Percentiles rank a stretch among this genome's conserved stretches.
These are phyloP conservation scores for Aporrectodea caliginosa DNA, from an alignment of 1,140 invertebrate species.

Conservation along the genomic window DNA sequence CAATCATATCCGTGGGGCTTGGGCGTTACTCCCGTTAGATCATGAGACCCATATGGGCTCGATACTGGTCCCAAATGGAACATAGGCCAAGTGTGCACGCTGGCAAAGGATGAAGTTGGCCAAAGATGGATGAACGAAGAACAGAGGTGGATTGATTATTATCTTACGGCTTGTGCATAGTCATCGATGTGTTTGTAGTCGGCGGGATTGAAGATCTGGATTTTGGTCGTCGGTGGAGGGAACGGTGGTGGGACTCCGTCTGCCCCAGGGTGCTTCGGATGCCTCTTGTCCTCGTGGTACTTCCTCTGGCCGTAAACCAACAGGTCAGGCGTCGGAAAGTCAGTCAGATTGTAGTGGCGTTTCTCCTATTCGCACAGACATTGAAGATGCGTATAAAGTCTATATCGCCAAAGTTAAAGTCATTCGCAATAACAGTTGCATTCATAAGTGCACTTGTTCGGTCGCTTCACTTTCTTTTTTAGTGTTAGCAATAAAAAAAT, in stretches of 20 bases:
- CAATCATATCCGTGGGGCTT: too few species aligned
- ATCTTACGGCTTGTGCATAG: slow-evolving; percentile 19
- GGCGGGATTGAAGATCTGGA: slow-evolving; percentile 19
- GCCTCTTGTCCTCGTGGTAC: slow-evolving; percentile 14
- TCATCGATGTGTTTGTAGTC: slow-evolving; percentile 18
- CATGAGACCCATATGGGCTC: too few species aligned
- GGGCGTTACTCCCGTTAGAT: too few species aligned
- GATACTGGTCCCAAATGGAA: too few species aligned
- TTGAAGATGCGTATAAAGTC: not conserved
- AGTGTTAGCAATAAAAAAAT: not conserved
- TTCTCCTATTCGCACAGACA: not conserved
- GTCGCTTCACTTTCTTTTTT: not conserved
- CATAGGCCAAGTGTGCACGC: too few species aligned
- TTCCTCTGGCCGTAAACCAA: slow-evolving; percentile 8
- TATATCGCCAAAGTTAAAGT: not conserved
- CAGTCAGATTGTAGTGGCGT: not conserved
- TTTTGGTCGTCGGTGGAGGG: slow-evolving; percentile 25
- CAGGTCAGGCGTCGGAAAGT: slow-evolving; percentile 17
- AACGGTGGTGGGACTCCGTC: slow-evolving; percentile 13
- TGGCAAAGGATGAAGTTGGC: too few species aligned
- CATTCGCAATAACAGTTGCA: not conserved
- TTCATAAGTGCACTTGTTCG: not conserved
- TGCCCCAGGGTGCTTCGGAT: slow-evolving; percentile 9
- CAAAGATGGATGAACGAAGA: too few species aligned
- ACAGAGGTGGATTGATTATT: too few species aligned